These are phyloP conservation scores for Eupithecia vulgata DNA, from an alignment of 2,888 invertebrate species.

Conservation along the genomic window DNA sequence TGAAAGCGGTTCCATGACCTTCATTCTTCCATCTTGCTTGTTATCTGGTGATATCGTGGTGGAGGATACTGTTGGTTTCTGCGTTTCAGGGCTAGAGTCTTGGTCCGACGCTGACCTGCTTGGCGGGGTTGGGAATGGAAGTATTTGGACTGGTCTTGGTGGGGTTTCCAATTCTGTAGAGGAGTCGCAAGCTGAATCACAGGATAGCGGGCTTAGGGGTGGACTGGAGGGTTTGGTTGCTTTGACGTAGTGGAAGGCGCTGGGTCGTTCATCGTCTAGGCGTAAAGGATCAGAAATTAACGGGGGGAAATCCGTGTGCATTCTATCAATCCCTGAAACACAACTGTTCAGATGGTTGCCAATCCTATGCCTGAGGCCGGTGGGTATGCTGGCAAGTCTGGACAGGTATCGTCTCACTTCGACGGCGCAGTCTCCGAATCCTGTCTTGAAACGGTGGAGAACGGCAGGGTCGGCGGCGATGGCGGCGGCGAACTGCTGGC, in stretches of 20 bases:
- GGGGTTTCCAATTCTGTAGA: conserved; percentile 82
- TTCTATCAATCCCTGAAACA: conserved; percentile 82
- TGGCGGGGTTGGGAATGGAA: conserved; percentile 84
- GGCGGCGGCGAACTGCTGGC: conserved; percentile 92
- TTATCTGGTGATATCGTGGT: conserved; percentile 80
- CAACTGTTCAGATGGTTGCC: conserved; percentile 87
- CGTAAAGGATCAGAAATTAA: conserved; percentile 81
- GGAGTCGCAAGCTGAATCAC: conserved; percentile 87
- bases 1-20: conserved; percentile 76
- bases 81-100: conserved; percentile 80
- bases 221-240: conserved; percentile 85
- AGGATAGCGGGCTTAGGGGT: conserved; percentile 88
- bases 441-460: conserved; percentile 92
- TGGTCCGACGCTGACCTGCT: conserved; percentile 84
- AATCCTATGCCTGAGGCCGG: conserved; percentile 85
- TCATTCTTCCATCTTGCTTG: conserved; percentile 69
- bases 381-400: conserved; percentile 86
- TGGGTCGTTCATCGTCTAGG: conserved; percentile 74
- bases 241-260: conserved; percentile 75
- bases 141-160: conserved; percentile 73
- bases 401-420: conserved; percentile 90
- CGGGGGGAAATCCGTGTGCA: conserved; percentile 79
- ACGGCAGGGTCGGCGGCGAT: conserved; percentile 93
- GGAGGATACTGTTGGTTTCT: conserved; percentile 81
- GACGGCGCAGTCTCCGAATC: conserved; percentile 94